These are phyloP conservation scores for Tenthredo scrophulariae DNA, from an alignment of 2,888 invertebrate species.

Conservation along the genomic window DNA sequence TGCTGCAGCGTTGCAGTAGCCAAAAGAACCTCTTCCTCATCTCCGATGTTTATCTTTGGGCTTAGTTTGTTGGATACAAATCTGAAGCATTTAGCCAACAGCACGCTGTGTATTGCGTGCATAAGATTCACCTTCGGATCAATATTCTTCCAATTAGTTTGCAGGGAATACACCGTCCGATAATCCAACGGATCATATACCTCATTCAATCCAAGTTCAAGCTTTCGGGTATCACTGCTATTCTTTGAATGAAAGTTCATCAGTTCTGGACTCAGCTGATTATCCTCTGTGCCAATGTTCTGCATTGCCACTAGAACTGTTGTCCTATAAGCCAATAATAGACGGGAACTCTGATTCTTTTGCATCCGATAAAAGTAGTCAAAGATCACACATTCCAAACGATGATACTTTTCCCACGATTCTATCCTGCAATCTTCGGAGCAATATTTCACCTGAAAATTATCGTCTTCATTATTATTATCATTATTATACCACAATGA, in stretches of 20 bases:
- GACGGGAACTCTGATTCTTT: slow-evolving; percentile 62
- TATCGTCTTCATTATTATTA: background rate
- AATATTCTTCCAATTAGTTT: slow-evolving; percentile 72
- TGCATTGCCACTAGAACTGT: slow-evolving; percentile 64
- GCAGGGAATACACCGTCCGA: slow-evolving; percentile 72
- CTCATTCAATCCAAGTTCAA: slow-evolving; percentile 58
- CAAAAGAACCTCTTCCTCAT: slow-evolving; percentile 63
- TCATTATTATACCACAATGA: background rate
- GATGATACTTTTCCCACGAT: slow-evolving; percentile 74
- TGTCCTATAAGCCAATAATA: slow-evolving; percentile 72
- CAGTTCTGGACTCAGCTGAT: slow-evolving; percentile 9
- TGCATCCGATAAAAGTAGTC: slow-evolving; percentile 67
- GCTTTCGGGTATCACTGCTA: slow-evolving; percentile 51
- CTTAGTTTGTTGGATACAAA: slow-evolving; percentile 63
- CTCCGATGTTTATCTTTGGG: slow-evolving; percentile 58
- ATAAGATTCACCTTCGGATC: slow-evolving; percentile 73
- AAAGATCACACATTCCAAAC: slow-evolving; percentile 75
- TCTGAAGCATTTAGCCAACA: slow-evolving; percentile 75
- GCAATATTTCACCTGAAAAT: slow-evolving; percentile 75
- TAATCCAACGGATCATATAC: slow-evolving; percentile 71
- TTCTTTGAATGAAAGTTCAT: slow-evolving; percentile 31
- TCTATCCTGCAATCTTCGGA: slow-evolving; percentile 72
- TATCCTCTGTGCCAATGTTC: slow-evolving; percentile 50
- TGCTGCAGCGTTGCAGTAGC: slow-evolving; percentile 75
- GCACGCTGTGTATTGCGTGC: slow-evolving; percentile 74